Base-by-base conservation (phyloP, 2,888 invertebrate species). In the Ophion obscuratus region DNA sequence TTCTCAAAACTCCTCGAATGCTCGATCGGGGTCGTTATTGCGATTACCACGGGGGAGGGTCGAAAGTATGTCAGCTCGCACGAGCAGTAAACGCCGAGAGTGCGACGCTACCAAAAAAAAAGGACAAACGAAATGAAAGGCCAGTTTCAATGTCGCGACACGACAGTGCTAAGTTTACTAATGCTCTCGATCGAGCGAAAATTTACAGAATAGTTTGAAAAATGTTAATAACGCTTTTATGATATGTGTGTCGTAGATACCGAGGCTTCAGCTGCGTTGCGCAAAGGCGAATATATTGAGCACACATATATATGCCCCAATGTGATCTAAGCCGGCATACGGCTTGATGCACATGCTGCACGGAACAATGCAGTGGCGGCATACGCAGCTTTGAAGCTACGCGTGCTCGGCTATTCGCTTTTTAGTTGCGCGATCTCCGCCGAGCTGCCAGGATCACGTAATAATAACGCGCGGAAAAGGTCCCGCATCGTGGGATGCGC, bases 401-500 rank as follows among this genome's bases (percentile, higher is more conserved):
- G 53, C 53, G 53, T 66, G 62, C 77, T 47, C 40, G 47, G 71
- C 81, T 27, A 40, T 75, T 78, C 59, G 53, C 73, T 74, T 74
- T 83, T 83, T 62, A 27, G 80, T 85, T 83, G 79, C 82, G 80
- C 85, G 83, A 85, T 85, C 83, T 83, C 67, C 66, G 40, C 40
- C 75, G 66, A 76, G 73, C 83, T 75, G 79, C 67, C 83, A 80
- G 76, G 80, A 85, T 85, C 83, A 85, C 85, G 83, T 85, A 85
- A 85, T 79, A 85, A 83, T 85, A 79, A 85, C 80, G 68, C 75
- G 71, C 82, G 61, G 71, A 53, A 44, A 57, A 53, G 24, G 59
- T 61, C 61, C 70, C 24, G 61, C 66, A 44, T 85, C 67, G 71
- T 80, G 68, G 57, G 68, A 85, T 62, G 78, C 71, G 36, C 74